These are phyloP conservation scores for Pangasianodon hypophthalmus DNA, from an alignment of 2,113 vertebrate species.

Conservation along the genomic window DNA sequence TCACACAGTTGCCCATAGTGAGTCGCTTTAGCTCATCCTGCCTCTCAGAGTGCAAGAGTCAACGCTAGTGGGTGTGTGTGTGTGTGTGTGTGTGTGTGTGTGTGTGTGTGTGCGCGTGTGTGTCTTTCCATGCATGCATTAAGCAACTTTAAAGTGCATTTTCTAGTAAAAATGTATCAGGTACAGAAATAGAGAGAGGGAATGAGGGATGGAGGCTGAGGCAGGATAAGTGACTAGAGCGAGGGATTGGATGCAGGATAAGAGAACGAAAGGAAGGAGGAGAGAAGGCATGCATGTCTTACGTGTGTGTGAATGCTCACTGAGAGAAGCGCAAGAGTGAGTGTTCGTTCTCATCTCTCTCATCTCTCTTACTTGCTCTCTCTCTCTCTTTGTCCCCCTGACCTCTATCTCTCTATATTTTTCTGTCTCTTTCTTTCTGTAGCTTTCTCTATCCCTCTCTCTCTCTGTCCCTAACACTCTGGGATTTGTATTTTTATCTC, in stretches of 20 bases:
- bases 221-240: slow-evolving; percentile 45
- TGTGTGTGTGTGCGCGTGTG: slow-evolving; percentile 65
- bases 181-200: slow-evolving; percentile 34
- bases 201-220: slow-evolving; percentile 5
- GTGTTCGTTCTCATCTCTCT: slow-evolving; percentile 64
- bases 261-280: slow-evolving; percentile 28
- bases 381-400: slow-evolving; percentile 46
- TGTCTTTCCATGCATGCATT: slow-evolving; percentile 69
- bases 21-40: slow-evolving; percentile 62
- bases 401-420: not conserved
- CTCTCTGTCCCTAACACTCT: slow-evolving; percentile 26
- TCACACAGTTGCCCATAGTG: slow-evolving; percentile 98
- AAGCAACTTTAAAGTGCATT: slow-evolving; percentile 71
- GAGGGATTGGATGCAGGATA: slow-evolving; percentile 40
- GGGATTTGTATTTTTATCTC: slow-evolving; percentile 36
- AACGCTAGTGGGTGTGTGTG: slow-evolving; percentile 53
- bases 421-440: not conserved
- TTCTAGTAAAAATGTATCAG: slow-evolving; percentile 66
- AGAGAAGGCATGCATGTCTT: slow-evolving; percentile 66
- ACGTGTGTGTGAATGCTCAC: slow-evolving; percentile 65
- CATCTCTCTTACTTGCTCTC: slow-evolving; percentile 50
- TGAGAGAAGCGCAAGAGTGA: slow-evolving; percentile 71
- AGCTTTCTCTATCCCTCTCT: not conserved
- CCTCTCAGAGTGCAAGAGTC: slow-evolving; percentile 59
- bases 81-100: slow-evolving; percentile 68